Conservation (phyloP, 2,888 invertebrate species). For the Phengaris alcon region DNA sequence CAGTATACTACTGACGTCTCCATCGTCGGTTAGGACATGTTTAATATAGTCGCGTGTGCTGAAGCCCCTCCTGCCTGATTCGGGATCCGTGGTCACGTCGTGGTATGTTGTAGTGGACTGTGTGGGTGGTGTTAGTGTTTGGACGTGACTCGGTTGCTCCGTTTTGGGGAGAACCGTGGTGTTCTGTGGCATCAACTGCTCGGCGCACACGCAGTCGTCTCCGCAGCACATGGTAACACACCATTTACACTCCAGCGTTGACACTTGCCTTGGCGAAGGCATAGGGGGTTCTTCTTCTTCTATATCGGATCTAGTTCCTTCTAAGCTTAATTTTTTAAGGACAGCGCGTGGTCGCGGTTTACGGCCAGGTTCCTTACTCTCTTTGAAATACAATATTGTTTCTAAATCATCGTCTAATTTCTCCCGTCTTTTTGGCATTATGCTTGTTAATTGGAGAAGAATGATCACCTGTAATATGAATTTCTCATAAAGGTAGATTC, state of each 20-base stretch:
- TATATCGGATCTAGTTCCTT: no score
- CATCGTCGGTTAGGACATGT: constrained; percentile 60
- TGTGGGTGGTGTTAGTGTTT: neutral
- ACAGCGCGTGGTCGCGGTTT: neutral
- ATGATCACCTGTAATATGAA: constrained; percentile 51
- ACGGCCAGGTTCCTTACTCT: constrained; percentile 48
- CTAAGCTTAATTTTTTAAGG: no score
- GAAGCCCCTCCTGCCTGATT: constrained; percentile 48
- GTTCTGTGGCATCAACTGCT: constrained; percentile 33
- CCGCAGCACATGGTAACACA: constrained; percentile 65
- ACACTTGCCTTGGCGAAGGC: neutral
- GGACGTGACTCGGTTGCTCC: no score
- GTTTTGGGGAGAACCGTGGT: constrained; percentile 1
- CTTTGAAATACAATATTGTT: constrained; percentile 61
- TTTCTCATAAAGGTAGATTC: no score
- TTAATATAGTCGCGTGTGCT: constrained; percentile 64
- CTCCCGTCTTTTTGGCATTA: constrained; percentile 44
- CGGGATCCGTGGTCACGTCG: neutral
- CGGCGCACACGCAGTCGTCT: constrained; percentile 48
- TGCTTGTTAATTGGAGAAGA: constrained; percentile 46
- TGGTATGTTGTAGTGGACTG: no score
- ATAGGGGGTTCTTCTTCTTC: neutral
- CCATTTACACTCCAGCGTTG: constrained; percentile 49
- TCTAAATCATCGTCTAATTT: constrained; percentile 52
- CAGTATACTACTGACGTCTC: constrained; percentile 68